phyloP scores from a whole-genome alignment of 2,113 vertebrate genomes.

The Centropus unirufus region DNA sequence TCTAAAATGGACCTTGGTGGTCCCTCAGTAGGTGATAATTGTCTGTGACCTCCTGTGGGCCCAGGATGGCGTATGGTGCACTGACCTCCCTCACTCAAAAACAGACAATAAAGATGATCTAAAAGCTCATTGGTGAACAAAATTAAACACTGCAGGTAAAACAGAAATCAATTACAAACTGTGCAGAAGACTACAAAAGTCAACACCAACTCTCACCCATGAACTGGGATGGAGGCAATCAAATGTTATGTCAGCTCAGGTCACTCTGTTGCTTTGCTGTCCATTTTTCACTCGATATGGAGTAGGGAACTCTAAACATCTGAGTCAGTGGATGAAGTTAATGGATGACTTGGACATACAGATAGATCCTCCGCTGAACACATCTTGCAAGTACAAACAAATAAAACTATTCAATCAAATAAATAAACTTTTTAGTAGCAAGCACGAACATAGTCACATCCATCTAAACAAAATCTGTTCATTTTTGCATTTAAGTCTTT shows the following conservation, averaged over 20 bases:
- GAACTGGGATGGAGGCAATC: slow-evolving; percentile 37
- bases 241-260: slow-evolving; percentile 47
- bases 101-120: slow-evolving; percentile 6
- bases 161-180: slow-evolving; percentile 65
- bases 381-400: slow-evolving; percentile 16
- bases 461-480: background rate
- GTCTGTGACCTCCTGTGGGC: background rate
- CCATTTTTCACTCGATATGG: slow-evolving; percentile 67
- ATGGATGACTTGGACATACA: slow-evolving; percentile 34
- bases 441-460: background rate
- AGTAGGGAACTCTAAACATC: slow-evolving; percentile 64
- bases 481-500: background rate
- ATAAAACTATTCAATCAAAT: background rate
- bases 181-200: slow-evolving; percentile 26
- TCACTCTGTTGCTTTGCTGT: slow-evolving; percentile 54
- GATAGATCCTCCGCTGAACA: background rate
- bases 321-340: slow-evolving; percentile 54
- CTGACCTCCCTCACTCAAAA: background rate
- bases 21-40: background rate
- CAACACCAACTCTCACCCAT: slow-evolving; percentile 37
- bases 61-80: background rate
- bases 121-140: background rate
- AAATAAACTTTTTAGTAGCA: background rate
- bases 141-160: slow-evolving; percentile 55
- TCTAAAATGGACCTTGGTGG: background rate